Percentiles rank a stretch among this genome's conserved stretches.
These are phyloP conservation scores for Schizopygopsis pylzovi DNA, from an alignment of 2,797 vertebrate genomes.

Conservation along the genomic window DNA sequence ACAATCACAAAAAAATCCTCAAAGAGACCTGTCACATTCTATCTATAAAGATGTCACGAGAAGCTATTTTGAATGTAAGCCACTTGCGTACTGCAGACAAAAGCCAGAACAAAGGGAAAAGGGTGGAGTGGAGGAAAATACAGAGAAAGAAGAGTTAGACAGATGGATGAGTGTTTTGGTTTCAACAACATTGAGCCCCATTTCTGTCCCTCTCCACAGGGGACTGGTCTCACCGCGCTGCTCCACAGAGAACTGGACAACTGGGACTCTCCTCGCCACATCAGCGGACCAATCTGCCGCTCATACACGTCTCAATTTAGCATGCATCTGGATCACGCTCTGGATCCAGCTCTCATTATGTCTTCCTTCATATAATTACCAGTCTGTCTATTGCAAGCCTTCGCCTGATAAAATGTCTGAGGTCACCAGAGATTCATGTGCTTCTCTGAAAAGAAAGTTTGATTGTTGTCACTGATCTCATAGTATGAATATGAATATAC, in stretches of 20 bases:
- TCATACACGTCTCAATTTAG: constrained; percentile 72
- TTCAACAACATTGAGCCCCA: constrained; percentile 77
- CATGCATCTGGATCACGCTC: constrained; percentile 63
- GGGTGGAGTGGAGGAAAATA: constrained; percentile 45
- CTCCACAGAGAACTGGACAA: constrained; percentile 74
- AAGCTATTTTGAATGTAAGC: constrained; percentile 45
- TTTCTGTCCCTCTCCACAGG: constrained; percentile 69
- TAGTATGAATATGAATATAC: not conserved
- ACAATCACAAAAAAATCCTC: constrained; percentile 43
- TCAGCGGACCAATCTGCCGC: constrained; percentile 62
- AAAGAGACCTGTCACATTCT: constrained; percentile 52
- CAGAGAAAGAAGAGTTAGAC: constrained; percentile 63
- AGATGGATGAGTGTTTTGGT: constrained; percentile 70
- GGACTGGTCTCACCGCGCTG: constrained; percentile 73
- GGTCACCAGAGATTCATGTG: constrained; percentile 4
- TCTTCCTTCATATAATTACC: constrained; percentile 57
- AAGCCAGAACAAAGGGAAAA: constrained; percentile 36
- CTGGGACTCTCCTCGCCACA: constrained; percentile 69
- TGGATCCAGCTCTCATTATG: constrained; percentile 50
- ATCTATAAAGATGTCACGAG: constrained; percentile 47
- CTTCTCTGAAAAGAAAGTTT: constrained; percentile 29
- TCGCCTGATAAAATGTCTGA: constrained; percentile 35
- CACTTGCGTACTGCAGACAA: constrained; percentile 30
- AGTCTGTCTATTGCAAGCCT: constrained; percentile 47
- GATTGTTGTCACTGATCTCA: constrained; percentile 25